Percentiles rank a stretch among this genome's conserved stretches.
phyloP scores from a whole-genome alignment of 2,888 invertebrate species.

The Hybos culiciformis region DNA sequence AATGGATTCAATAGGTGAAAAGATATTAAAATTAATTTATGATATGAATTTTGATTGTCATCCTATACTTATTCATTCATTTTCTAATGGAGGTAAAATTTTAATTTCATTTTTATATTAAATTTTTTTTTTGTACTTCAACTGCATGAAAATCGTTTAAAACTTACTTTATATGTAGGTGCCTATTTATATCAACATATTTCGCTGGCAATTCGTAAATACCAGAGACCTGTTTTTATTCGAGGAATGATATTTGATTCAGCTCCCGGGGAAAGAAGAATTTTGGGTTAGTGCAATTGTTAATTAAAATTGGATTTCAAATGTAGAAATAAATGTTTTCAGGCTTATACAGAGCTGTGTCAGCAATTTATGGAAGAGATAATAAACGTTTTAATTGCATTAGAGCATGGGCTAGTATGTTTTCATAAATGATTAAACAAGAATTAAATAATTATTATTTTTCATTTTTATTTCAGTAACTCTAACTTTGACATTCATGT shows the following conservation, averaged over 20 bases:
- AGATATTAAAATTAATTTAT: conserved; percentile 47
- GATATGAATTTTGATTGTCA: conserved; percentile 55
- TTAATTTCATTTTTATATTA: too few species aligned
- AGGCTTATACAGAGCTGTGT: conserved; percentile 45
- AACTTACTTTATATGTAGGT: too few species aligned
- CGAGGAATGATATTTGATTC: conserved; percentile 57
- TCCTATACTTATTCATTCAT: conserved; percentile 59
- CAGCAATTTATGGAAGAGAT: conserved; percentile 46
- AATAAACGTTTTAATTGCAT: conserved; percentile 40
- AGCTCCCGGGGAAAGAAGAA: conserved; percentile 48
- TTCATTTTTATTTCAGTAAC: conserved; percentile 23
- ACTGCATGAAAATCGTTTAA: too few species aligned
- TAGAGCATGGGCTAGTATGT: conserved; percentile 41
- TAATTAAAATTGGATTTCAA: too few species aligned
- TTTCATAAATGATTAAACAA: too few species aligned
- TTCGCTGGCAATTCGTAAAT: conserved; percentile 42
- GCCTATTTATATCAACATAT: conserved; percentile 55
- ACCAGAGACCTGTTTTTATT: conserved; percentile 38
- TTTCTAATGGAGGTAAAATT: conserved; percentile 72
- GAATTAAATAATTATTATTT: too few species aligned
- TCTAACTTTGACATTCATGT: conserved; percentile 43
- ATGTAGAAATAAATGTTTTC: too few species aligned
- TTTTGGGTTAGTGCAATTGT: conserved; percentile 14
- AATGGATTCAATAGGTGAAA: conserved; percentile 46
- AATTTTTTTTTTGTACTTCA: too few species aligned